phyloP scores from a whole-genome alignment of 2,888 invertebrate genomes.

The Trachelus troglodyta region DNA sequence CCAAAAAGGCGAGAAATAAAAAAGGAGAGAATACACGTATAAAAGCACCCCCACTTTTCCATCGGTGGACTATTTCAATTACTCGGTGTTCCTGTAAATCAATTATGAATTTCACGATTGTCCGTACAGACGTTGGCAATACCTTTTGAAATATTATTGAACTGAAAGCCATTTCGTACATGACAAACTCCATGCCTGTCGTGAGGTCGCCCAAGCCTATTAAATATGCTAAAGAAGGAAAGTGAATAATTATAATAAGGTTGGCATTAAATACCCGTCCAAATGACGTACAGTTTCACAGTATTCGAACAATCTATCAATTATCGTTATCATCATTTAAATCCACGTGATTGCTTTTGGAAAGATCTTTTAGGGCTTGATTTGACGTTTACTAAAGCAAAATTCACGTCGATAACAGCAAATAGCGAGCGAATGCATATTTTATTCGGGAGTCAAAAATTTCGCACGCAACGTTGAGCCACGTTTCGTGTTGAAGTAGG shows the following conservation, averaged over 20 bases:
- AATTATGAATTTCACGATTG: neutral
- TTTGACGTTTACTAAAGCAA: neutral
- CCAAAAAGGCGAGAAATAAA: neutral
- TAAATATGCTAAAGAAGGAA: neutral
- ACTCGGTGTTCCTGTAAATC: neutral
- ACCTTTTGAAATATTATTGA: neutral
- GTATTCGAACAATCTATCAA: neutral
- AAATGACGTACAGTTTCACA: neutral
- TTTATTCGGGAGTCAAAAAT: neutral
- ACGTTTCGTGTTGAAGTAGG: neutral
- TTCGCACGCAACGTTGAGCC: neutral
- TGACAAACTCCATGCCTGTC: neutral
- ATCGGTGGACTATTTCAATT: neutral
- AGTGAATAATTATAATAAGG: neutral
- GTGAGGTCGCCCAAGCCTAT: neutral
- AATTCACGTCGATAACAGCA: neutral
- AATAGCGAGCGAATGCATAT: neutral
- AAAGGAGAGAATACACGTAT: neutral
- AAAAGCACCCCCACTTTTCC: neutral
- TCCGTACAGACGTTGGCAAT: neutral
- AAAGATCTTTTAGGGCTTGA: neutral
- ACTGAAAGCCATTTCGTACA: neutral
- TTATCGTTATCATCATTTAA: neutral
- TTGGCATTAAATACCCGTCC: neutral
- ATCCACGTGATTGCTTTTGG: neutral